Conservation (phyloP, 92 coral and sea anemone species). For the Siderastrea siderea region DNA sequence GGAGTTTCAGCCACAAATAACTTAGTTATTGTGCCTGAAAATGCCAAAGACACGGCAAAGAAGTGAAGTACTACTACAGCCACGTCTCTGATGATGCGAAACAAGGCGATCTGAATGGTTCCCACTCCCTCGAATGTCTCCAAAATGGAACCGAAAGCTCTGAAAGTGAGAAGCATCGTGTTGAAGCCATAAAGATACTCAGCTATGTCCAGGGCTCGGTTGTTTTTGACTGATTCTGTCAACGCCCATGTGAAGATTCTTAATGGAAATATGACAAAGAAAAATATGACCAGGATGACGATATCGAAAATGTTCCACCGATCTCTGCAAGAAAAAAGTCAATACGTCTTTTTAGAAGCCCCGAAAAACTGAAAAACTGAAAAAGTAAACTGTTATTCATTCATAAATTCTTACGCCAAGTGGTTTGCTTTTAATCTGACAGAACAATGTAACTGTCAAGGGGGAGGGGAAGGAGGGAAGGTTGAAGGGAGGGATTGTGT, state of each 20-base stretch:
- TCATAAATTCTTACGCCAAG: no score
- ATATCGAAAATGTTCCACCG: conserved; percentile 42
- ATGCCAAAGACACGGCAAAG: conserved; percentile 17
- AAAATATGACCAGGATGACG: conserved; percentile 18
- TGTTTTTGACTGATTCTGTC: background rate
- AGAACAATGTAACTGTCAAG: no score
- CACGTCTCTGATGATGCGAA: conserved; percentile 20
- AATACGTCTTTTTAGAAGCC: no score
- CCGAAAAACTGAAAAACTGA: no score
- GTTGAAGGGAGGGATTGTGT: no score
- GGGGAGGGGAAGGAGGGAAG: no score
- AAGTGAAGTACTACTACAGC: conserved; percentile 26
- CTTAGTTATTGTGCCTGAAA: conserved; percentile 53
- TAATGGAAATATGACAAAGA: background rate
- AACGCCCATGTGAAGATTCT: background rate
- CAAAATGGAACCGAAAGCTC: conserved; percentile 46
- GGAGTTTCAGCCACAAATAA: conserved; percentile 15
- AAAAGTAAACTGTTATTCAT: no score
- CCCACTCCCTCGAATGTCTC: conserved; percentile 31
- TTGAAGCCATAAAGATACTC: conserved; percentile 37
- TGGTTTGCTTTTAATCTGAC: no score
- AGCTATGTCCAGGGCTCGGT: conserved; percentile 13
- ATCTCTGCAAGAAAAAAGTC: conserved; percentile 18
- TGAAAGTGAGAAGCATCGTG: conserved; percentile 35
- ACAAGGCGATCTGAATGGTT: conserved; percentile 34